Evolutionary conservation across 2,797 vertebrate species (phyloP).

Genomic region (Myotis daubentonii): DNA sequence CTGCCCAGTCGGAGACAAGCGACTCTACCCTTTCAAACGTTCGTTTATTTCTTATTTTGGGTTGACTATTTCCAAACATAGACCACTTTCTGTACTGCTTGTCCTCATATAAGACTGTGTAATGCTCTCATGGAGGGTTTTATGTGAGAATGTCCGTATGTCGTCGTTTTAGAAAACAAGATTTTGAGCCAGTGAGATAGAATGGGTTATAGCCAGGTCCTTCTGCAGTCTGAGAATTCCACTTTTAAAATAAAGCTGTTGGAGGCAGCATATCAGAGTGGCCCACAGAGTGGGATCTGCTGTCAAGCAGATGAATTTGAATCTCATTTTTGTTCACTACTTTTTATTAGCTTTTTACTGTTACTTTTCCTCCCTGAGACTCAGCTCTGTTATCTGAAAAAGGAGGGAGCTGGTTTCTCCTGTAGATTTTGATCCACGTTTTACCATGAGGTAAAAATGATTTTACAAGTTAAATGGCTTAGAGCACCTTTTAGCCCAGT

Average conservation of each 20-base stretch:
- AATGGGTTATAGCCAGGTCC: constrained; percentile 12
- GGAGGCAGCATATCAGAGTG: background rate
- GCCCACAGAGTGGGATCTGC: background rate
- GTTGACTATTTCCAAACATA: constrained; percentile 70
- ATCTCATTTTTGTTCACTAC: constrained; percentile 4
- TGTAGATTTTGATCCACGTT: background rate
- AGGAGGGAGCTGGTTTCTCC: background rate
- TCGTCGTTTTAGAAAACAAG: constrained; percentile 15
- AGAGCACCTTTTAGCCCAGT: background rate
- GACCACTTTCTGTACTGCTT: constrained; percentile 38
- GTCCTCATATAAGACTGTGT: background rate
- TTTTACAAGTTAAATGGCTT: background rate
- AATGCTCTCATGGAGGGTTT: constrained; percentile 26
- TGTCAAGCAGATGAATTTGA: background rate
- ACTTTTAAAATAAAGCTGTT: background rate
- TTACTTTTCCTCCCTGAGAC: background rate
- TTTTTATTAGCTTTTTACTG: background rate
- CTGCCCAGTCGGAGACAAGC: constrained; percentile 47
- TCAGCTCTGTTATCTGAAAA: background rate
- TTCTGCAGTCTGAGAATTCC: background rate
- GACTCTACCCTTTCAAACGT: constrained; percentile 1
- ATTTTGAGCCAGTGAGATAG: constrained; percentile 34
- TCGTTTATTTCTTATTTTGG: constrained; percentile 60
- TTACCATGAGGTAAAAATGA: background rate
- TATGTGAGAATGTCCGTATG: constrained; percentile 44